Evolutionary conservation across 2,113 vertebrate genomes (phyloP).

Genomic region (Phasianus colchicus): DNA sequence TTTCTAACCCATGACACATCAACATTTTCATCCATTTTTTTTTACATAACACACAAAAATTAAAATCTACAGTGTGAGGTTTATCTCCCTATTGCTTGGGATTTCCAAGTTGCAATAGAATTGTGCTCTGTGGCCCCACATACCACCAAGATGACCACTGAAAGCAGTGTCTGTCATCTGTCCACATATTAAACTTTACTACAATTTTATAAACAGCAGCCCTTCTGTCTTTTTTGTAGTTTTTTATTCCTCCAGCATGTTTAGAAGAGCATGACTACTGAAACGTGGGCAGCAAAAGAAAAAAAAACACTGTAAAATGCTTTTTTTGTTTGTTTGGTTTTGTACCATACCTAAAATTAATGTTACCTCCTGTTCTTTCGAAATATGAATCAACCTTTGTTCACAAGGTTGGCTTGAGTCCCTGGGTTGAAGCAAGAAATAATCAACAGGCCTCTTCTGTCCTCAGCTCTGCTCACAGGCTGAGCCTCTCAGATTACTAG

Average conservation of each 20-base stretch:
- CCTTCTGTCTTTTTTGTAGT: not conserved
- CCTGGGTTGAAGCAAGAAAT: not conserved
- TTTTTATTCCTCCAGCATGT: not conserved
- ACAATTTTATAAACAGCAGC: not conserved
- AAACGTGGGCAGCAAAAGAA: not conserved
- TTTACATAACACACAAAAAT: not conserved
- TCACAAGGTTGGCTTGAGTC: not conserved
- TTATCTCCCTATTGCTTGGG: not conserved
- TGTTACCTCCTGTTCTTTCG: not conserved
- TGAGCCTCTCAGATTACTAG: not conserved
- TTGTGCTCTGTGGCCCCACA: not conserved
- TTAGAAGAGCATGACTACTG: not conserved
- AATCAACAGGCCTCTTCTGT: not conserved
- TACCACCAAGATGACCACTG: not conserved
- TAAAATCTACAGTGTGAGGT: not conserved
- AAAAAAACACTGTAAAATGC: not conserved
- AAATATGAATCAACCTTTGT: not conserved
- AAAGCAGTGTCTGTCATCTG: not conserved
- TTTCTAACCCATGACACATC: not conserved
- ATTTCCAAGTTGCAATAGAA: not conserved
- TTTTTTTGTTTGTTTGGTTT: accelerated
- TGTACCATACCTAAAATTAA: not conserved
- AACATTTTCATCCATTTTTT: not conserved
- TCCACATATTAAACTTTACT: not conserved
- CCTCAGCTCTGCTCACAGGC: too few species aligned